Percentiles rank a stretch among this genome's conserved stretches.
Evolutionary conservation across 2,113 vertebrate species (phyloP).

Genomic region (Catharus bicknelli): DNA sequence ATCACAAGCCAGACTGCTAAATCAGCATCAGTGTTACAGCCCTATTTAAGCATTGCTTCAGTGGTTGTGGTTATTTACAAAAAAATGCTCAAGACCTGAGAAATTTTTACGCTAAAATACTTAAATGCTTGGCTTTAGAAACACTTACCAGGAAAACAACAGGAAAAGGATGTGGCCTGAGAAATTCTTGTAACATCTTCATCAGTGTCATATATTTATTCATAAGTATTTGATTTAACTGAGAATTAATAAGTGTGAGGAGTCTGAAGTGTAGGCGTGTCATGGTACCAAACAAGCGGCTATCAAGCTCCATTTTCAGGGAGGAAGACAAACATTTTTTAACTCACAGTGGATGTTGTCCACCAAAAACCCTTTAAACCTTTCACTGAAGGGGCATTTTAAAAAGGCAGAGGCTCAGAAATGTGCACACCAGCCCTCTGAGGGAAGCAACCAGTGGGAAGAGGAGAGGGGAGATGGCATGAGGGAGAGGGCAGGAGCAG

Average conservation of each 20-base stretch:
- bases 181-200: constrained; percentile 1
- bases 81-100: constrained; percentile 14
- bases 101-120: constrained; percentile 15
- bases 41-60: neutral
- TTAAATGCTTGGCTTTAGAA: constrained; percentile 35
- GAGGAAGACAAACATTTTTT: neutral
- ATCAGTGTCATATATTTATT: constrained; percentile 9
- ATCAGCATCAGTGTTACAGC: neutral
- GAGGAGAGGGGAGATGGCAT: neutral
- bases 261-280: neutral
- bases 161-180: constrained; percentile 68
- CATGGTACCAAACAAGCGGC: rapidly evolving
- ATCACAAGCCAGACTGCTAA: neutral
- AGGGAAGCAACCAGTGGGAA: neutral
- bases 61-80: constrained; percentile 35
- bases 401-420: neutral
- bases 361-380: neutral
- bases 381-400: neutral
- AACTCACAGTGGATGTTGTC: neutral
- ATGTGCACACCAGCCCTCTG: rapidly evolving
- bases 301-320: neutral
- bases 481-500: neutral
- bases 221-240: neutral
- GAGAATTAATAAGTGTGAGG: neutral
- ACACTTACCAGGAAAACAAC: constrained; percentile 45